phyloP scores from a whole-genome alignment of 2,888 invertebrate genomes.

The Eupsilia transversa region DNA sequence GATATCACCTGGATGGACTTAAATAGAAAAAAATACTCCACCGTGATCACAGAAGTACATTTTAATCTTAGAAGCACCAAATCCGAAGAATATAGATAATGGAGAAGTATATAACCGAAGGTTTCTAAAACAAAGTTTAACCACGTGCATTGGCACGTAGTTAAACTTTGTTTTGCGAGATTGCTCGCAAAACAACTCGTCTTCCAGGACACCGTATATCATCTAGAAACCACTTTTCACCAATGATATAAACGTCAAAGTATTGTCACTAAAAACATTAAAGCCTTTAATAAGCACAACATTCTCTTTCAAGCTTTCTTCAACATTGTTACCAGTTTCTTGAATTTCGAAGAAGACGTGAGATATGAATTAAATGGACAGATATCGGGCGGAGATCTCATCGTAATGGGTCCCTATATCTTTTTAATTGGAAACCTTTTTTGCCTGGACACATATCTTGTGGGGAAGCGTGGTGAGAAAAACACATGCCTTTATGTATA shows the following conservation, averaged over 20 bases:
- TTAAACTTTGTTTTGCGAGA: no score
- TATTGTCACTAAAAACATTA: slow-evolving; percentile 30
- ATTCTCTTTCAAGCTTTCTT: slow-evolving; percentile 43
- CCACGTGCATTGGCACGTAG: no score
- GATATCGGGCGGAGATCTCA: slow-evolving; percentile 76
- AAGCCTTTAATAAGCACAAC: slow-evolving; percentile 39
- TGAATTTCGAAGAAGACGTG: slow-evolving; percentile 81
- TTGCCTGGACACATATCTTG: slow-evolving; percentile 79
- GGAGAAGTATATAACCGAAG: not conserved
- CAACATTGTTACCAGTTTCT: slow-evolving; percentile 65
- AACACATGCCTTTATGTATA: slow-evolving; percentile 83
- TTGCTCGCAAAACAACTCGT: not conserved
- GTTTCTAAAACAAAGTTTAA: not conserved
- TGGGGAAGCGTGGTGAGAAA: slow-evolving; percentile 83
- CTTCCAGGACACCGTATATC: slow-evolving; percentile 16
- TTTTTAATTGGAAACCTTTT: slow-evolving; percentile 87
- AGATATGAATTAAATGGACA: slow-evolving; percentile 87
- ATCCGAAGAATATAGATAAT: not conserved
- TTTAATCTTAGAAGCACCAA: no score
- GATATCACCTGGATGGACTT: not conserved
- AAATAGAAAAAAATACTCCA: not conserved
- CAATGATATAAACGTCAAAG: slow-evolving; percentile 36
- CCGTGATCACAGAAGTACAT: not conserved
- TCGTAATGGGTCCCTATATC: slow-evolving; percentile 84
- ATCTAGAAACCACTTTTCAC: slow-evolving; percentile 12